phyloP scores from a whole-genome alignment of 2,888 invertebrate species.

The Cecidostiba fungosa region DNA sequence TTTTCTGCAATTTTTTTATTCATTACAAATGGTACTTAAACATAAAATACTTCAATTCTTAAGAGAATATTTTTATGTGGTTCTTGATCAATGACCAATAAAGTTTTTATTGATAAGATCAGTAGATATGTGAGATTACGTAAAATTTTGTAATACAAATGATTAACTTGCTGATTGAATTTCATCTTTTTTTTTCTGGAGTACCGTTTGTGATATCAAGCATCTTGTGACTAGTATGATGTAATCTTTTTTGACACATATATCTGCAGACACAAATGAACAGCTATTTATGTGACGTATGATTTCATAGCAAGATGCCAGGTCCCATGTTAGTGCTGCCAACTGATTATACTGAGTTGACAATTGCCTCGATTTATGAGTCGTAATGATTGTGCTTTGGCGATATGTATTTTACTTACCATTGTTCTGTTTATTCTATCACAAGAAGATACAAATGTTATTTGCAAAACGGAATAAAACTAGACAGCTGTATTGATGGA shows the following conservation, averaged over 20 bases:
- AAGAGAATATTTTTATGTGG: background rate
- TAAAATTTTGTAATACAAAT: slow-evolving; percentile 4
- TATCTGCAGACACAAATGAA: slow-evolving; percentile 46
- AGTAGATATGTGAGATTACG: slow-evolving; percentile 9
- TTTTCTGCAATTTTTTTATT: background rate
- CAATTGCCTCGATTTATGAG: slow-evolving; percentile 56
- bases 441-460: slow-evolving; percentile 32
- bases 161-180: slow-evolving; percentile 10
- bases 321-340: slow-evolving; percentile 49
- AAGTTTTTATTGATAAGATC: slow-evolving; percentile 16
- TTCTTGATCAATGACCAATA: background rate
- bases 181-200: background rate
- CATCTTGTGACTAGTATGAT: slow-evolving; percentile 60
- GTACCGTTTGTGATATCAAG: slow-evolving; percentile 28
- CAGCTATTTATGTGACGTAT: slow-evolving; percentile 59
- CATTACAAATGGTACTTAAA: background rate
- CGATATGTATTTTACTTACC: slow-evolving; percentile 42
- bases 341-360: slow-evolving; percentile 59
- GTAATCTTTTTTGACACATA: slow-evolving; percentile 61
- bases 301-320: slow-evolving; percentile 58
- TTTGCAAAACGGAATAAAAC: slow-evolving; percentile 45
- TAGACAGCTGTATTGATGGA: slow-evolving; percentile 36
- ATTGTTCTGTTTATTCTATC: slow-evolving; percentile 34
- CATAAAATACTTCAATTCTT: background rate
- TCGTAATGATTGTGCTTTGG: slow-evolving; percentile 30